Base-by-base conservation (phyloP, 2,113 vertebrate genomes). In the Saimiri boliviensis region DNA sequence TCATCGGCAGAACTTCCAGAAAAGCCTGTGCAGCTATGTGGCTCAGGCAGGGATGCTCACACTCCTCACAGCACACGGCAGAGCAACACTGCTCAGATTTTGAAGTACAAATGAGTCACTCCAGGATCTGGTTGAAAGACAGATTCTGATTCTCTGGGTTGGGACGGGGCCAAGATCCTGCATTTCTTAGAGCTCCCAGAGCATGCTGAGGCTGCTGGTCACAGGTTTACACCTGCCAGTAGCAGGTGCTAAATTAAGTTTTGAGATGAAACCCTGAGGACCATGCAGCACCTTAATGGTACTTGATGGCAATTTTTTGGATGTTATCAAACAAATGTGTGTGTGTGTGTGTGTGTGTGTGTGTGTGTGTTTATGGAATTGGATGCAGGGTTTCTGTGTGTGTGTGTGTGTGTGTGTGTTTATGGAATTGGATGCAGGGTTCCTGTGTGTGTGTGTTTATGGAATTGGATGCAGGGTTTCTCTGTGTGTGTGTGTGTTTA, bases 11-110 rank as follows among this genome's bases (percentile, higher is more conserved):
- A 47, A 37, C 52, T 45, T 70, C 40, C 58, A 23, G 54, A 37
- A 89, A 42, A 63, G 4, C 4, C 60, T 0, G 5, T 0, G 12
- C 6, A 25, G 8, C 25, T n/a, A 0, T 2, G 8, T 8, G 1
- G 35, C 80, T n/a, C 8, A 9, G 68, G 27, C 54, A 25, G 76
- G 23, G 40, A 58, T 8, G 5, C 58, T 9, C 27, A 1, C 1
- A 8, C n/a, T 30, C 35, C 14, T 35, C 30, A 11, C 2, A 21
- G 14, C 32, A 35, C 8, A 14, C 0, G 45, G 60, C 12, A 19
- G 30, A 49, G 8, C 2, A 4, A 40, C 63, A 40, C 37, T 23
- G 37, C 42, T 73, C 23, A 1, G 52, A n/a, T 60, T 63, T 32
- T 73, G 27, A 14, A 6, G 74, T 42, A n/a, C 1, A 10, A 23